phyloP scores from a whole-genome alignment of 2,797 vertebrate species.

The Oreochromis grahami region DNA sequence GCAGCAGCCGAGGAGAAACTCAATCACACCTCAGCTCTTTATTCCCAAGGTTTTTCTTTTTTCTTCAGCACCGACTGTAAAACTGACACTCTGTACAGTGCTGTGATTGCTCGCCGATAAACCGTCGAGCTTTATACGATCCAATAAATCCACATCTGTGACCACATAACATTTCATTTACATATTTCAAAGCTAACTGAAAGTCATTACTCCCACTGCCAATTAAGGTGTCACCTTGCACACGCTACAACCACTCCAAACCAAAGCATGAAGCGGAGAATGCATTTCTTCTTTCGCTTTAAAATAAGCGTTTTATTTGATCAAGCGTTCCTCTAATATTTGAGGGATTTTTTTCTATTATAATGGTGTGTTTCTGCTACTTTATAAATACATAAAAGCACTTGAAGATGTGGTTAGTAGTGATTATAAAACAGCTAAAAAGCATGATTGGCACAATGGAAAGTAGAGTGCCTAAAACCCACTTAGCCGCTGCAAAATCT shows the following conservation, averaged over 20 bases:
- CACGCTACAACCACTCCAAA: background rate
- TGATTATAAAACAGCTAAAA: slow-evolving; percentile 30
- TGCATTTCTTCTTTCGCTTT: background rate
- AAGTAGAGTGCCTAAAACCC: slow-evolving; percentile 13
- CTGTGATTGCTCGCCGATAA: background rate
- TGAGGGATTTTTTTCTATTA: background rate
- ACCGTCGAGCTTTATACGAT: slow-evolving; percentile 1
- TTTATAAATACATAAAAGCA: slow-evolving; percentile 18
- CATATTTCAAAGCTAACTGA: slow-evolving; percentile 8
- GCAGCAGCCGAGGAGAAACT: background rate
- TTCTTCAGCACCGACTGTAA: background rate
- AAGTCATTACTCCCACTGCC: slow-evolving; percentile 11
- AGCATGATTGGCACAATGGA: slow-evolving; percentile 3
- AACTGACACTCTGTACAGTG: background rate
- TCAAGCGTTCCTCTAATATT: background rate
- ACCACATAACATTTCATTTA: background rate
- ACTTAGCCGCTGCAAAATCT: slow-evolving; percentile 16
- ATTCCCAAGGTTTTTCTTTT: background rate
- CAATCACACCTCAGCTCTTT: background rate
- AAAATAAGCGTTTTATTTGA: background rate
- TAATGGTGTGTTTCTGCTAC: background rate
- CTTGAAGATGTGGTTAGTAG: slow-evolving; percentile 16
- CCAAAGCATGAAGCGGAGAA: background rate
- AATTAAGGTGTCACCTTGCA: slow-evolving; percentile 15
- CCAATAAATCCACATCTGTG: slow-evolving; percentile 37